These are phyloP conservation scores for Dolichallabes microphthalmus DNA, from an alignment of 2,113 vertebrate genomes.

Conservation along the genomic window DNA sequence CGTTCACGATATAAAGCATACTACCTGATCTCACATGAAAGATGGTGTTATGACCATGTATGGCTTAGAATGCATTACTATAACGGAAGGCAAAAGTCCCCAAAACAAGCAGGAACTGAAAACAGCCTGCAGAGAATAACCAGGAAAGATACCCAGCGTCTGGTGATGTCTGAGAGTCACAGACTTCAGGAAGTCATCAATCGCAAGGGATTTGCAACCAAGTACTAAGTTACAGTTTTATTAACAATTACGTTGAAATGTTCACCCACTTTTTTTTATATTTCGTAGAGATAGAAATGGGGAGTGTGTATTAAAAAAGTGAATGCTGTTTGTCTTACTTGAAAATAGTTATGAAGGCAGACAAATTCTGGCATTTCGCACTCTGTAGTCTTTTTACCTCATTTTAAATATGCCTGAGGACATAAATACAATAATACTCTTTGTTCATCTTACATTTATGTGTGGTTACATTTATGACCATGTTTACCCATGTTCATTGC, in stretches of 20 bases:
- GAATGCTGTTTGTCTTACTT: not conserved
- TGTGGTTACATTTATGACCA: not conserved
- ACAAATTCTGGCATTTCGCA: not conserved
- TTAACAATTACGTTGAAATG: not conserved
- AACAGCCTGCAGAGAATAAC: not conserved
- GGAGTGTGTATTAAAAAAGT: not conserved
- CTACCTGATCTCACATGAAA: not conserved
- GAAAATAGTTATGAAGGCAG: not conserved
- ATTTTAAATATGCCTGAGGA: not conserved
- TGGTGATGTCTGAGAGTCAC: constrained; percentile 16
- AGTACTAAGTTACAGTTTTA: not conserved
- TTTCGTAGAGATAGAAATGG: not conserved
- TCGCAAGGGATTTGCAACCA: constrained; percentile 12
- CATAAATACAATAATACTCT: not conserved
- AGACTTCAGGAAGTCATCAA: constrained; percentile 21
- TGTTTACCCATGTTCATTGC: not conserved
- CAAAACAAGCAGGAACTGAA: constrained; percentile 37
- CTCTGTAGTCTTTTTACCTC: not conserved
- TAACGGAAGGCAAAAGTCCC: constrained; percentile 13
- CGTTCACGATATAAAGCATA: not conserved
- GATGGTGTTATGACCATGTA: constrained; percentile 19
- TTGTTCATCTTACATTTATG: not conserved
- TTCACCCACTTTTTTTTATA: not conserved
- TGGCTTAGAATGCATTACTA: not conserved
- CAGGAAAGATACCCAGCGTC: constrained; percentile 9